Base-by-base conservation (phyloP, 2,797 vertebrate genomes). In the Chaetophractus vellerosus region DNA sequence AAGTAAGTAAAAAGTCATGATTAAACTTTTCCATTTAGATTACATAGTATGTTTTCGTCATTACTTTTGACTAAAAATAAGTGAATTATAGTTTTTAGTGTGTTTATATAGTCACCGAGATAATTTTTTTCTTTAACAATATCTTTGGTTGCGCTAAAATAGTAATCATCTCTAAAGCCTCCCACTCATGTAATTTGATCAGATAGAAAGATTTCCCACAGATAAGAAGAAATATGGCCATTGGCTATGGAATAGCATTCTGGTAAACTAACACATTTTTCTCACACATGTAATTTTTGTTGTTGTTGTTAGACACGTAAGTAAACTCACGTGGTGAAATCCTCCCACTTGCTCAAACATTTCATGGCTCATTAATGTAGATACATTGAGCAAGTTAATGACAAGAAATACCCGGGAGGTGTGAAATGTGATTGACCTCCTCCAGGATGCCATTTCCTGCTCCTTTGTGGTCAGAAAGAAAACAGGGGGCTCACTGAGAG, bases 301-400 rank as follows among this genome's bases (percentile, higher is more conserved):
- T 80, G 76, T 75, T 83, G 83, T 84, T 55, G 96, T 87, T 72
- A 94, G 41, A 3, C 87, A 93, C 85, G 76, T 66, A 90, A 88
- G 93, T 92, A 85, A 80, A 81, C 81, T 93, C 74, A 38, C 7
- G 64, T 16, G 38, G 28, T 52, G 5, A 93, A 45, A 82, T 82
- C 96, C 79, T 95, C 28, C 12, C n/a, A 74, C 19, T 38, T 76
- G 10, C 38, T 90, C 41, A 52, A 78, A 93, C 10, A 71, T 66
- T 38, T 64, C 36, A 88, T 50, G 72, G 76, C 33, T 92, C 76
- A 81, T 41, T 96, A 48, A 50, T 57, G 95, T 80, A 90, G 66
- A 95, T 41, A 57, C 19, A 72, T 61, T 38, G 59, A 76, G 26
- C 68, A 59, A 76, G 19, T 85, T 81, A 76, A 72, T 55, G 41